Conservation (phyloP, 2,113 vertebrate species). For the Sinocyclocheilus anshuiensis region DNA sequence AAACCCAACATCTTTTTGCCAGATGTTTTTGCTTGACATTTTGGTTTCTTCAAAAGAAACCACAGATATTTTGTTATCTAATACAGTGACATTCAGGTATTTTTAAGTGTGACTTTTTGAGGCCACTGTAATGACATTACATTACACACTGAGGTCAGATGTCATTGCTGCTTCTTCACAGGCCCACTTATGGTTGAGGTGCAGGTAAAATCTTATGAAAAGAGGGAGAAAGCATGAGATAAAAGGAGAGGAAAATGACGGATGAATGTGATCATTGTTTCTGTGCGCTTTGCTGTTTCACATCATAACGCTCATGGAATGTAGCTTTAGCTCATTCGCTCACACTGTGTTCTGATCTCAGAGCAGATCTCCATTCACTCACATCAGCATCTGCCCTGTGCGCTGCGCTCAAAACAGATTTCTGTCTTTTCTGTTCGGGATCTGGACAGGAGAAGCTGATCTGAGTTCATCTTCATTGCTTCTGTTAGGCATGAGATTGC, state of each 20-base stretch:
- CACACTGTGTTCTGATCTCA: slow-evolving; percentile 50
- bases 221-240: slow-evolving; percentile 67
- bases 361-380: background rate
- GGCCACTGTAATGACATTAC: background rate
- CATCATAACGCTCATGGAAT: slow-evolving; percentile 78
- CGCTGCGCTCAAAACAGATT: slow-evolving; percentile 21
- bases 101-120: background rate
- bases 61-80: background rate
- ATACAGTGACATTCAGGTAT: background rate
- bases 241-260: slow-evolving; percentile 73
- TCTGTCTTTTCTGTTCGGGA: too few relatives aligned
- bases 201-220: slow-evolving; percentile 59
- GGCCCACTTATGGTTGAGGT: slow-evolving; percentile 54
- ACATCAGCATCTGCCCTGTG: background rate
- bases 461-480: background rate
- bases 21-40: slow-evolving; percentile 1
- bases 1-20: background rate
- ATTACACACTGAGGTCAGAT: slow-evolving; percentile 57
- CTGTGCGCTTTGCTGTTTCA: slow-evolving; percentile 77
- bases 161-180: slow-evolving; percentile 55
- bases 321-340: slow-evolving; percentile 68
- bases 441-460: background rate
- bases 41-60: background rate
- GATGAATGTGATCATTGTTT: slow-evolving; percentile 78
- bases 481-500: background rate